These are phyloP conservation scores for Mesocricetus auratus DNA, from an alignment of 2,113 vertebrate species.

Conservation along the genomic window DNA sequence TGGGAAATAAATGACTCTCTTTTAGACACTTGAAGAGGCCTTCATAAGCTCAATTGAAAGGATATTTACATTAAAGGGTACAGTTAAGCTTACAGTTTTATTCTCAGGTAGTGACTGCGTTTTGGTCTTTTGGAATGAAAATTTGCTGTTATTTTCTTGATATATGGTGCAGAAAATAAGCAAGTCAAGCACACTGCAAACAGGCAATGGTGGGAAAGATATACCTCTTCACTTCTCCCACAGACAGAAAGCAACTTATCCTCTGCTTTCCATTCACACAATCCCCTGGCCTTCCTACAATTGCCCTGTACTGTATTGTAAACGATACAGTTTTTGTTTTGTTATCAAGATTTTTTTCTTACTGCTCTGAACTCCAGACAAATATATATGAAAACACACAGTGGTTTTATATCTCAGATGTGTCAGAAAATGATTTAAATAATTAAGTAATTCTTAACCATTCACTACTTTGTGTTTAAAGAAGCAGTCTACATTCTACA, in stretches of 20 bases:
- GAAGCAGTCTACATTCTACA: constrained; percentile 65
- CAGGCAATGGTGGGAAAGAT: not conserved
- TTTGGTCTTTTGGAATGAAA: constrained; percentile 20
- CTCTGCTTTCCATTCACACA: not conserved
- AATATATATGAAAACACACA: not conserved
- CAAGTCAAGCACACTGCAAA: not conserved
- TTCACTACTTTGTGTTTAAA: constrained; percentile 59
- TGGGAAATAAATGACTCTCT: not conserved
- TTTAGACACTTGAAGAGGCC: not conserved
- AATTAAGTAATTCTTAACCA: not conserved
- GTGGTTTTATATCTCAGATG: not conserved
- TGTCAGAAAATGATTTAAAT: not conserved
- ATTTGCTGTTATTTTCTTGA: not conserved
- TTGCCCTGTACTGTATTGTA: not conserved
- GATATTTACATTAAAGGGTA: not conserved
- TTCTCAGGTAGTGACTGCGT: not conserved
- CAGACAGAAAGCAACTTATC: not conserved
- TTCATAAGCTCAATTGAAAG: not conserved
- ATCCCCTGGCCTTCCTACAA: not conserved
- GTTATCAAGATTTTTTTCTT: not conserved
- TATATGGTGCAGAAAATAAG: not conserved
- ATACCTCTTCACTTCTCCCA: not conserved
- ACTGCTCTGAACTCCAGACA: not conserved
- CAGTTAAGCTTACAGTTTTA: not conserved
- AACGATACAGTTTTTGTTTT: constrained; percentile 8